Percentiles rank a stretch among this genome's conserved stretches.
Conservation (phyloP, 2,888 invertebrate species). For the Steinernema scapterisci region DNA sequence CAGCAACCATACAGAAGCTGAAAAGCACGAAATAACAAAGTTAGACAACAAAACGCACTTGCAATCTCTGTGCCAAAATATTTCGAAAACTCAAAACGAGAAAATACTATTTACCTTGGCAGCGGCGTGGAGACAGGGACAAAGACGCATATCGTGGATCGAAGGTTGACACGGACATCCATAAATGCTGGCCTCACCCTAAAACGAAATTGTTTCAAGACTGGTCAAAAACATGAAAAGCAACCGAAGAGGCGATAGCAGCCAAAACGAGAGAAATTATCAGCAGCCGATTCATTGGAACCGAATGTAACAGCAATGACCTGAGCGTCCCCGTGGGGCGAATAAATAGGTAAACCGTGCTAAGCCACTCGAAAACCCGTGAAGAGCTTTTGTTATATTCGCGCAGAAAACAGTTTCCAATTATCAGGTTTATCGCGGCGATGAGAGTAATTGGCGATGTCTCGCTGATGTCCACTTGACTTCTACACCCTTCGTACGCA, state of each 20-base stretch:
- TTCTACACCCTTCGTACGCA: conserved; percentile 23
- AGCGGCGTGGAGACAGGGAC: background rate
- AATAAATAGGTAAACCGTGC: conserved; percentile 1
- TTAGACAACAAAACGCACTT: too few species aligned
- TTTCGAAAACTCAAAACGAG: too few species aligned
- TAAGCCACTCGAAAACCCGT: conserved; percentile 13
- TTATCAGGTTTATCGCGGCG: conserved; percentile 26
- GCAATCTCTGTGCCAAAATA: too few species aligned
- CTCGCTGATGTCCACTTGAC: conserved; percentile 27
- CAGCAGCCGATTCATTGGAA: conserved; percentile 26
- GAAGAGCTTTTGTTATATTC: conserved; percentile 26
- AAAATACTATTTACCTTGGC: background rate
- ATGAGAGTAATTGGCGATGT: conserved; percentile 29
- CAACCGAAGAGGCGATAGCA: background rate
- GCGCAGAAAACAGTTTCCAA: conserved; percentile 30
- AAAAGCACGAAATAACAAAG: too few species aligned
- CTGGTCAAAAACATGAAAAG: background rate
- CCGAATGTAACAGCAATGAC: conserved; percentile 12
- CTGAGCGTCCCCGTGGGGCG: background rate
- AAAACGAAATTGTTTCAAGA: background rate
- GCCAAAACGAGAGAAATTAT: background rate
- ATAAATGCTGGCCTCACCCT: conserved; percentile 15
- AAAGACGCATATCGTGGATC: background rate
- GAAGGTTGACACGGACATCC: conserved; percentile 18
- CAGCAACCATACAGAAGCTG: too few species aligned